Base-by-base conservation (phyloP, 2,888 invertebrate genomes). In the Phortica magna region DNA sequence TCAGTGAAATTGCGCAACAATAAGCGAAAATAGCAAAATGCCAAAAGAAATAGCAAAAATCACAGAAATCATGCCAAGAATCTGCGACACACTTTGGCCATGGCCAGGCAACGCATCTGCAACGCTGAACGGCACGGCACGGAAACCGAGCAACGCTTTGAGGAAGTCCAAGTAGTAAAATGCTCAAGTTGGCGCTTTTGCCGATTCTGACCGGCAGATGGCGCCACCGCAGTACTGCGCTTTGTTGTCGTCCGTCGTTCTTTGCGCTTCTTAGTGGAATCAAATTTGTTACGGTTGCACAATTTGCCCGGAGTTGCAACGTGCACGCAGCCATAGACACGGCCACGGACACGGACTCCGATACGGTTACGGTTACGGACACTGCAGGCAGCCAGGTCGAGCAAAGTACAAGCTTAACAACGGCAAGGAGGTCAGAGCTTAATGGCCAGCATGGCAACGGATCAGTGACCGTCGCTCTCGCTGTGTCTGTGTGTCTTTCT, bases 251-350 rank as follows among this genome's bases (percentile, higher is more conserved):
- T 31, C 5, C 12, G 41, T 39, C 7, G 14, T 41, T 31, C 55
- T 12, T 75, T 80, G 78, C 81, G 31, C 31, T 31, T 31, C 31
- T 31, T 31, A 31, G 31, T 84, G 82, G 82, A 83, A 86, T 84
- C 81, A 83, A 84, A 84, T 84, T 87, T 86, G 88, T 82, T 81
- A 81, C 79, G 81, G 59, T 10, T 31, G 61, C 65, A 10, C 68
- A 53, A 42, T 48, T 74, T 53, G 64, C 55, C 19, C 39, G 65
- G 31, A 71, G 19, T 48, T 42, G 68, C 57, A 65, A 31, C 31
- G 65, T 65, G 31, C 65, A n/a, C n/a, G n/a, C n/a, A n/a, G n/a
- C n/a, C n/a, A n/a, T n/a, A n/a, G n/a, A n/a, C 22, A 48, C 48
- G 7, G 9, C 3, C 31, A 31, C 5, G 5, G 31, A 31, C 31